Base-by-base conservation (phyloP, 2,797 vertebrate species). In the Hafferia zeledoni region DNA sequence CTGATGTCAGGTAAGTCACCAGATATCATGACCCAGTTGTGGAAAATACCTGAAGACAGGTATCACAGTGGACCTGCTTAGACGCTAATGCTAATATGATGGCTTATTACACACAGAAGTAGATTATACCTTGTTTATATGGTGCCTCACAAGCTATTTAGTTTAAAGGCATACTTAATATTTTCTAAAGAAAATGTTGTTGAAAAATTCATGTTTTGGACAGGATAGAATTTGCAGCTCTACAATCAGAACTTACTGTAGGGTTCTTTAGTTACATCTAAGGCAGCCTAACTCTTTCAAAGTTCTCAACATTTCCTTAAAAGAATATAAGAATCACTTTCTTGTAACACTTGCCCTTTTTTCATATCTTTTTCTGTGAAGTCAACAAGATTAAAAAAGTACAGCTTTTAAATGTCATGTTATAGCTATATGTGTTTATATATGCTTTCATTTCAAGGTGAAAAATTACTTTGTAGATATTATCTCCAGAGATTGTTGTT, bases 1-100 rank as follows among this genome's bases (percentile, higher is more conserved):
- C 99, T 4, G 97, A 98, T 22, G 98, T 99, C 98, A 99, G 99
- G 99, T 99, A 98, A 59, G 35, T 27, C 30, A 61, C 43, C 6
- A 5, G 31, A 1, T 71, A 30, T 13, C 46, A 14, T 63, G 27
- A 64, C 43, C 37, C 31, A 20, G 10, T 46, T 59, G 71, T 46
- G n/a, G 25, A 78, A 59, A 65, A 44, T 80, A 91, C 50, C 18
- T 31, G 41, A 49, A 41, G 28, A 50, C 27, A 64, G 31, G 25
- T 72, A 37, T 46, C 63, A 50, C 9, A 44, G 37, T 56, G 24
- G 33, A 59, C 18, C 37, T 70, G 6, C 53, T 80, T 11, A 79
- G 49, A 69, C 10, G 15, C 52, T 74, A 67, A 47, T 70, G 33
- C 39, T 52, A 47, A 16, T 57, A 33, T 7, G 3, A 33, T 67